phyloP scores from a whole-genome alignment of 2,797 vertebrate genomes.

The Danio choprae region DNA sequence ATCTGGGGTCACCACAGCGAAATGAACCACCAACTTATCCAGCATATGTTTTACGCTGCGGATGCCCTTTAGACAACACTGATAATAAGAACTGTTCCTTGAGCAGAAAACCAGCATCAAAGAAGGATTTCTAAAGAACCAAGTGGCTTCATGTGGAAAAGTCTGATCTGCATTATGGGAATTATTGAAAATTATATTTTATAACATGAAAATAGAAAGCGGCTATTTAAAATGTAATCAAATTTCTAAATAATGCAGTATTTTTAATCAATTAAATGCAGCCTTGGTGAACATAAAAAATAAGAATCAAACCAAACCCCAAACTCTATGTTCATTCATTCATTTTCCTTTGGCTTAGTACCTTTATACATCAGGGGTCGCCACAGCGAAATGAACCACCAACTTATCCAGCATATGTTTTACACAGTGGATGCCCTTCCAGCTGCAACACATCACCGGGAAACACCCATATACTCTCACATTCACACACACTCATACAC shows the following conservation, averaged over 20 bases:
- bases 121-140: neutral
- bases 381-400: too few relatives aligned
- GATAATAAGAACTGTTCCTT: neutral
- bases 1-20: too few relatives aligned
- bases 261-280: neutral
- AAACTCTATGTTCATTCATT: neutral
- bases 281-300: neutral
- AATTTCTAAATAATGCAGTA: neutral
- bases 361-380: too few relatives aligned
- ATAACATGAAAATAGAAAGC: neutral
- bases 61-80: too few relatives aligned
- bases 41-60: too few relatives aligned
- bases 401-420: too few relatives aligned
- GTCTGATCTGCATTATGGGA: neutral
- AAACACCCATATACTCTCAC: too few relatives aligned
- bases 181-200: neutral
- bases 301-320: neutral
- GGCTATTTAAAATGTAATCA: slow-evolving; percentile 7
- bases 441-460: too few relatives aligned
- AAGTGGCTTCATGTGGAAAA: neutral
- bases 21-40: too few relatives aligned
- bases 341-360: too few relatives aligned
- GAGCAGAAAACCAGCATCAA: neutral
- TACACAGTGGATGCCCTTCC: too few relatives aligned
- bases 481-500: too few relatives aligned